Percentiles rank a stretch among this genome's conserved stretches.
Conservation (phyloP, 1,140 invertebrate genomes). For the Drosophila virilis region DNA sequence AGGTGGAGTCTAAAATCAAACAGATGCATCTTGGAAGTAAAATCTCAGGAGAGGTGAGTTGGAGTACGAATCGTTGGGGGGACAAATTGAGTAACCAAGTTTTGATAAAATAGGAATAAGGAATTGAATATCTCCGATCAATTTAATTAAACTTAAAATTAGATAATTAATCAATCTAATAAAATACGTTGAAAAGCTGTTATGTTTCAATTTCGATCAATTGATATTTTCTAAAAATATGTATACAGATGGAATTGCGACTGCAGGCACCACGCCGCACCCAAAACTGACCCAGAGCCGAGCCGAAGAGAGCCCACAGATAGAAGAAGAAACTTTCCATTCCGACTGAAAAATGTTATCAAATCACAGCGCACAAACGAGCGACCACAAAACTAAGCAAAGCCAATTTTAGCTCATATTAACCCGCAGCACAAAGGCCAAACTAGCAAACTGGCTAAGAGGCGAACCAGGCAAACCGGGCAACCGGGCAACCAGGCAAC, state of each 20-base stretch:
- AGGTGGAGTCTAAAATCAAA: constrained; percentile 51
- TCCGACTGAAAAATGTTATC: constrained; percentile 79
- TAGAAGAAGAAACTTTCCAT: constrained; percentile 71
- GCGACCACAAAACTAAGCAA: constrained; percentile 81
- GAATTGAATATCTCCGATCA: no score
- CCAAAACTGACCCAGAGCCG: constrained; percentile 45
- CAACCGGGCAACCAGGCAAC: constrained; percentile 6
- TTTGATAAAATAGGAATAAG: no score
- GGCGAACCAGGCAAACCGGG: constrained; percentile 21
- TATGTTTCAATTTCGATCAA: constrained; percentile 11
- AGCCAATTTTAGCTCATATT: constrained; percentile 83
- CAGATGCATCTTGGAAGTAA: background rate
- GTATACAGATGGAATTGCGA: constrained; percentile 8
- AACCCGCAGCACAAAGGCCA: constrained; percentile 82
- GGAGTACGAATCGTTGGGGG: no score
- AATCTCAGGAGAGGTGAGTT: no score
- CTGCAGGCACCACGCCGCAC: constrained; percentile 37
- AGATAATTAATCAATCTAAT: no score
- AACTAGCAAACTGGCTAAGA: constrained; percentile 41
- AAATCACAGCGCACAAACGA: constrained; percentile 80
- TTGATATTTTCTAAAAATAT: constrained; percentile 1
- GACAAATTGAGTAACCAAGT: no score
- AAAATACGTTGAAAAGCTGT: background rate
- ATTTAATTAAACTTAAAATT: no score
- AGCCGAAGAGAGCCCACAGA: constrained; percentile 41